Evolutionary conservation across 2,797 vertebrate genomes (phyloP).

Genomic region (Galaxias olidus): DNA sequence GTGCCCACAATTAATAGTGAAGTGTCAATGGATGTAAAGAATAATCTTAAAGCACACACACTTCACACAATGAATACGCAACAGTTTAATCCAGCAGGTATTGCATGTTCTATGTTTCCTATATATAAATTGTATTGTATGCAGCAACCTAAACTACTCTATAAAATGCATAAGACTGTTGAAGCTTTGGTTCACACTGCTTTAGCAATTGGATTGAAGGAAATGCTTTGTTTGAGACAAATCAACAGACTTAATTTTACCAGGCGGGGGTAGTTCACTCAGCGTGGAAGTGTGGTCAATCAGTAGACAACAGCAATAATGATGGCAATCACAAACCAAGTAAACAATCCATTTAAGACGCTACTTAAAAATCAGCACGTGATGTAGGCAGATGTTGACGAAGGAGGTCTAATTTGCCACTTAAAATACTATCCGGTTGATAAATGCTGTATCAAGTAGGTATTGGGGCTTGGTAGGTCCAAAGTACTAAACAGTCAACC

Average conservation of each 20-base stretch:
- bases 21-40: slow-evolving; percentile 59
- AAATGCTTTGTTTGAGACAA: slow-evolving; percentile 54
- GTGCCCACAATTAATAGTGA: slow-evolving; percentile 67
- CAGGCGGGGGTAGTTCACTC: too few relatives aligned
- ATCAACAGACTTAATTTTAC: slow-evolving; percentile 45
- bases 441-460: slow-evolving; percentile 65
- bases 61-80: slow-evolving; percentile 73
- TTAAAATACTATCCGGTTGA: slow-evolving; percentile 54
- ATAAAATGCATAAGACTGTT: slow-evolving; percentile 79
- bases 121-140: slow-evolving; percentile 45
- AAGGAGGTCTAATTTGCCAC: slow-evolving; percentile 34
- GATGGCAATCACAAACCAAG: slow-evolving; percentile 51
- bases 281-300: slow-evolving; percentile 16
- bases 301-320: slow-evolving; percentile 30
- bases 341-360: slow-evolving; percentile 49
- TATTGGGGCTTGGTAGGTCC: slow-evolving; percentile 58
- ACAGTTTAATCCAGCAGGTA: slow-evolving; percentile 78
- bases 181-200: slow-evolving; percentile 86
- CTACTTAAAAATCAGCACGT: slow-evolving; percentile 57
- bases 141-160: slow-evolving; percentile 68
- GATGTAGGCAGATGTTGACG: slow-evolving; percentile 49
- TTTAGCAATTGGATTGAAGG: slow-evolving; percentile 57
- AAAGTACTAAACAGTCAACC: slow-evolving; percentile 48
- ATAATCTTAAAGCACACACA: slow-evolving; percentile 71
- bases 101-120: slow-evolving; percentile 59